A percentile compares a stretch with the other conserved stretches of the same genome.
Conservation (phyloP, 2,888 invertebrate species). For the Eudemis profundana region DNA sequence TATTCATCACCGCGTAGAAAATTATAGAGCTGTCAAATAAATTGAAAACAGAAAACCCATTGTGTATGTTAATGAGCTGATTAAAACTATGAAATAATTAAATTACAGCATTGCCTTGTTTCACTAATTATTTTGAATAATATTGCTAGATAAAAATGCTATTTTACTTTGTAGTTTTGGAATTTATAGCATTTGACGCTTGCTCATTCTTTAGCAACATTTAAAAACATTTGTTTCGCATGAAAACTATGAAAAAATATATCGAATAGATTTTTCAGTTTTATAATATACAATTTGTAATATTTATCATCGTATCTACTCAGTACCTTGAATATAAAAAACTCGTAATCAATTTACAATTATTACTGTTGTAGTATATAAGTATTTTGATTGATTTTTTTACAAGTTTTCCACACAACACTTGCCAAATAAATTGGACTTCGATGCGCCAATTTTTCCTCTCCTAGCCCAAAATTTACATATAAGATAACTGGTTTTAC, state of each 20-base stretch:
- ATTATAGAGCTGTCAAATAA: conserved; percentile 43
- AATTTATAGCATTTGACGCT: neutral
- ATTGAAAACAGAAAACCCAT: conserved; percentile 42
- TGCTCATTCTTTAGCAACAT: too few species aligned
- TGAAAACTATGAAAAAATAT: too few species aligned
- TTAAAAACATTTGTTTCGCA: too few species aligned
- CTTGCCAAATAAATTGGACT: conserved; percentile 1
- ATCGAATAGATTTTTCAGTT: too few species aligned
- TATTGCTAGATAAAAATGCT: neutral
- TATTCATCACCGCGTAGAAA: conserved; percentile 37
- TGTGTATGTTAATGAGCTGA: conserved; percentile 36
- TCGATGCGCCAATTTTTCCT: conserved; percentile 24
- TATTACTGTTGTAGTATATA: too few species aligned
- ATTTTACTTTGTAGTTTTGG: neutral
- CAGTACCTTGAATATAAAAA: too few species aligned
- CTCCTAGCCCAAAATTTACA: conserved; percentile 26
- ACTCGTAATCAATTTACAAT: too few species aligned
- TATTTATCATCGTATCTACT: too few species aligned
- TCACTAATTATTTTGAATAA: conserved; percentile 3
- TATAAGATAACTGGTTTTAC: conserved; percentile 33
- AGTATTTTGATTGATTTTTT: too few species aligned
- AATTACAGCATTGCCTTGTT: conserved; percentile 13
- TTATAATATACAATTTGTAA: too few species aligned
- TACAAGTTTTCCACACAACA: conserved; percentile 9
- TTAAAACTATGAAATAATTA: conserved; percentile 33